These are phyloP conservation scores for Atlantisia rogersi DNA, from an alignment of 2,113 vertebrate species.

Conservation along the genomic window DNA sequence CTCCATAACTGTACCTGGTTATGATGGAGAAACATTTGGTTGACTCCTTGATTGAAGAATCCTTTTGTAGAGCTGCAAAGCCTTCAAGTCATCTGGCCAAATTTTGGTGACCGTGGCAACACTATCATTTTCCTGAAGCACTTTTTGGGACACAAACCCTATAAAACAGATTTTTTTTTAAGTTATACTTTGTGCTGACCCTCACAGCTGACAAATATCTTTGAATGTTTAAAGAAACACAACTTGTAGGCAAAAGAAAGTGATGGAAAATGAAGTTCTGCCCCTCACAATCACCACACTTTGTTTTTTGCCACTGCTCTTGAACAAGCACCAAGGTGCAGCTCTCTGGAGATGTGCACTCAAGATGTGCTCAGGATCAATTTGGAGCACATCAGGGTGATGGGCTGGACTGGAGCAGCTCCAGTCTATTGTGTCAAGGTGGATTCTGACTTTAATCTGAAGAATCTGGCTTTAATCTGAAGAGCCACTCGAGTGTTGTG, in stretches of 20 bases:
- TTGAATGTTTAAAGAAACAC: neutral
- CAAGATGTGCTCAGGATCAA: neutral
- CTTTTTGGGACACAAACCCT: neutral
- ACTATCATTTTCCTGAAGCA: neutral
- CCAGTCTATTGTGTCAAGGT: neutral
- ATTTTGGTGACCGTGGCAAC: neutral
- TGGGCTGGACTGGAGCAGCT: neutral
- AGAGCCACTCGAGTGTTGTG: neutral
- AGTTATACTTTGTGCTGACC: neutral
- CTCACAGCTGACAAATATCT: neutral
- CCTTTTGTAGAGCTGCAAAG: neutral
- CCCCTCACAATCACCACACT: neutral
- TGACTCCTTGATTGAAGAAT: neutral
- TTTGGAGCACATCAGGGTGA: neutral
- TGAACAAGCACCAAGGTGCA: neutral
- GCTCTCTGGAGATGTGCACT: neutral
- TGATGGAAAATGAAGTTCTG: neutral
- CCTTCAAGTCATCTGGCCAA: neutral
- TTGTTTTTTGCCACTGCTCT: neutral
- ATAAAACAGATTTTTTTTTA: neutral
- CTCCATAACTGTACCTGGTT: no score
- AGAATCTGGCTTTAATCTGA: neutral
- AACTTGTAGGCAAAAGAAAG: neutral
- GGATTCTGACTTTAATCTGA: neutral
- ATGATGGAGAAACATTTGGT: neutral